These are phyloP conservation scores for Eira barbara DNA, from an alignment of 2,113 vertebrate species.

Conservation along the genomic window DNA sequence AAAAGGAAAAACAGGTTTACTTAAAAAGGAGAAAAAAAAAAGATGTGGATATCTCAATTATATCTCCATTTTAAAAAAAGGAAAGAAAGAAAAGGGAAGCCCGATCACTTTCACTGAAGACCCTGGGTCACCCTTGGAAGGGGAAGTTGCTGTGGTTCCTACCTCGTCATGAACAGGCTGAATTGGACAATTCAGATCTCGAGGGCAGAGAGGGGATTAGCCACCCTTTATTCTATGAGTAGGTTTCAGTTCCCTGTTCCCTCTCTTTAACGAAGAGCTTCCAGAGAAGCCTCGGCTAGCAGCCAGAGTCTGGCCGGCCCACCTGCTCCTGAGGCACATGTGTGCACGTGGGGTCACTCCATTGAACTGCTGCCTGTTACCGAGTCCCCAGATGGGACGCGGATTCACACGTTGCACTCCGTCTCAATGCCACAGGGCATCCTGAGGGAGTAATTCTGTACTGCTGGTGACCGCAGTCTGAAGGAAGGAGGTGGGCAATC, in stretches of 20 bases:
- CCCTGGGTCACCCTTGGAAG: background rate
- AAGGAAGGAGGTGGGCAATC: background rate
- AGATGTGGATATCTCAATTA: background rate
- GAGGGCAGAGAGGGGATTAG: background rate
- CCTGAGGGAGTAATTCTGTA: background rate
- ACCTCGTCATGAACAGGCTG: background rate
- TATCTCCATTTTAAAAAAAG: background rate
- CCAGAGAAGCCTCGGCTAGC: background rate
- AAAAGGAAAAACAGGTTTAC: background rate
- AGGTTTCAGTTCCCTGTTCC: background rate
- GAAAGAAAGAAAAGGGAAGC: background rate
- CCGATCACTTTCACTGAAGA: background rate
- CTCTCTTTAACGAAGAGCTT: background rate
- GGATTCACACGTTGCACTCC: rapidly evolving
- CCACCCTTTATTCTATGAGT: background rate
- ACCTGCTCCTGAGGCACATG: rapidly evolving
- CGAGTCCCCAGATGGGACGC: background rate
- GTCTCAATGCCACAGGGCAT: background rate
- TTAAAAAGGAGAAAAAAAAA: background rate
- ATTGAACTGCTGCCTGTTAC: too few relatives aligned
- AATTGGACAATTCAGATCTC: background rate
- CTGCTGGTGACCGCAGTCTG: background rate
- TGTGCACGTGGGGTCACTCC: rapidly evolving
- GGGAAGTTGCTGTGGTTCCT: background rate
- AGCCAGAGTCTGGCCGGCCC: background rate